phyloP scores from a whole-genome alignment of 2,797 vertebrate genomes.

The Sebastolobus altivelis region DNA sequence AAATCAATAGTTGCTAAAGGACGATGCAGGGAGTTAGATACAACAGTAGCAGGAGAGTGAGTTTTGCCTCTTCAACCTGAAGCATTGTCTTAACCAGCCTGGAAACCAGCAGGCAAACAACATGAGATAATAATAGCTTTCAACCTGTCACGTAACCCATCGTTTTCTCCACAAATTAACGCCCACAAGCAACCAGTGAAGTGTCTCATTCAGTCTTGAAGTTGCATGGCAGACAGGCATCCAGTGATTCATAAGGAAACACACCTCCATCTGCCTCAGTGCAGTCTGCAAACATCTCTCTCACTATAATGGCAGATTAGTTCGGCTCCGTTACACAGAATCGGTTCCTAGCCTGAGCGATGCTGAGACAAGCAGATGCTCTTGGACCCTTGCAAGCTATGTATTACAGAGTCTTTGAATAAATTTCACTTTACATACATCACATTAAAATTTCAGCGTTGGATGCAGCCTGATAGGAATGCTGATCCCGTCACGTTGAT shows the following conservation, averaged over 20 bases:
- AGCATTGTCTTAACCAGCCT: constrained; percentile 32
- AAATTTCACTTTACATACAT: constrained; percentile 22
- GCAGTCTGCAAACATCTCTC: background rate
- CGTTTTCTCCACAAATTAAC: constrained; percentile 16
- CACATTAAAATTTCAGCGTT: constrained; percentile 12
- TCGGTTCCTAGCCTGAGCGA: background rate
- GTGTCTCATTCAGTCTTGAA: constrained; percentile 26
- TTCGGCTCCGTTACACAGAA: constrained; percentile 26
- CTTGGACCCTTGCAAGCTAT: constrained; percentile 3
- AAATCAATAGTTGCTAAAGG: constrained; percentile 54
- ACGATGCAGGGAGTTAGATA: constrained; percentile 28
- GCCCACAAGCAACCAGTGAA: constrained; percentile 34
- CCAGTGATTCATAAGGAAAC: constrained; percentile 29
- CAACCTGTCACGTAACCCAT: constrained; percentile 35
- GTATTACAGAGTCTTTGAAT: constrained; percentile 23
- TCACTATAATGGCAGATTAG: constrained; percentile 22
- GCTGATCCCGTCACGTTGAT: constrained; percentile 31
- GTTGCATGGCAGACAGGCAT: constrained; percentile 9
- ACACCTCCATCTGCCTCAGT: constrained; percentile 32
- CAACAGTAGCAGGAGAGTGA: constrained; percentile 29
- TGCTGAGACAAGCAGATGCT: constrained; percentile 37
- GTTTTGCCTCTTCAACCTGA: constrained; percentile 34
- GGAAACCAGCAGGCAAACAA: constrained; percentile 12
- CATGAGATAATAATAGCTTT: constrained; percentile 51
- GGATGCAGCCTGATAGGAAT: constrained; percentile 33